Percentiles rank a stretch among this genome's conserved stretches.
Conservation (phyloP, 2,113 vertebrate genomes). For the Hirundichthys speculiger region DNA sequence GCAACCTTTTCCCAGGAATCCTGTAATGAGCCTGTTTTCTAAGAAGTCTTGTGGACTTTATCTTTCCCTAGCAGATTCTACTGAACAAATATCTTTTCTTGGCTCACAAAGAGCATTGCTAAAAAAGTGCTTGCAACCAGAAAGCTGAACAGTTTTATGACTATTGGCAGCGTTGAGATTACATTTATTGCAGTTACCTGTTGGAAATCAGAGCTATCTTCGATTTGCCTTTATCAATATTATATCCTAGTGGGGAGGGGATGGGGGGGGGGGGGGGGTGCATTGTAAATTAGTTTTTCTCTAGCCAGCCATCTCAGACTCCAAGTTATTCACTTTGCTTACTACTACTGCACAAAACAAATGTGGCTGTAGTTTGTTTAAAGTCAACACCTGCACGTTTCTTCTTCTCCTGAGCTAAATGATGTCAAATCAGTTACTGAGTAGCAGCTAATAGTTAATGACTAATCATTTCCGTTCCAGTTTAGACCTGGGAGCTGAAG, state of each 20-base stretch:
- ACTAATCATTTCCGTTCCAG: conserved; percentile 7
- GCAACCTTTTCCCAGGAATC: conserved; percentile 54
- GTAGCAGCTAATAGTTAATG: background rate
- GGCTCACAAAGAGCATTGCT: background rate
- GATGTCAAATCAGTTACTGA: background rate
- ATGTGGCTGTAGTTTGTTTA: background rate
- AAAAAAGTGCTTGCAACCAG: background rate
- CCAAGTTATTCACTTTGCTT: background rate
- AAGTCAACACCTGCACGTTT: conserved; percentile 1
- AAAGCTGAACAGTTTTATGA: background rate
- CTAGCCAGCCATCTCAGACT: background rate
- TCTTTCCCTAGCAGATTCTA: conserved; percentile 29
- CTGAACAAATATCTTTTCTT: conserved; percentile 34
- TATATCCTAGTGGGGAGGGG: no score
- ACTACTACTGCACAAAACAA: background rate
- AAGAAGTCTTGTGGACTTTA: conserved; percentile 58
- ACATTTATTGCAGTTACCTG: no score
- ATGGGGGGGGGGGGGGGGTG: no score
- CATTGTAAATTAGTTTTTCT: background rate
- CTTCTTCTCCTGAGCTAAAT: background rate
- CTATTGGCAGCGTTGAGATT: no score
- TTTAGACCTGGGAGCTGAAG: background rate
- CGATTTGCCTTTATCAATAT: background rate
- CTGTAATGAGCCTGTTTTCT: conserved; percentile 43
- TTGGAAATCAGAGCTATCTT: background rate